Conservation (phyloP, 2,888 invertebrate genomes). For the Caenorhabditis sp. region DNA sequence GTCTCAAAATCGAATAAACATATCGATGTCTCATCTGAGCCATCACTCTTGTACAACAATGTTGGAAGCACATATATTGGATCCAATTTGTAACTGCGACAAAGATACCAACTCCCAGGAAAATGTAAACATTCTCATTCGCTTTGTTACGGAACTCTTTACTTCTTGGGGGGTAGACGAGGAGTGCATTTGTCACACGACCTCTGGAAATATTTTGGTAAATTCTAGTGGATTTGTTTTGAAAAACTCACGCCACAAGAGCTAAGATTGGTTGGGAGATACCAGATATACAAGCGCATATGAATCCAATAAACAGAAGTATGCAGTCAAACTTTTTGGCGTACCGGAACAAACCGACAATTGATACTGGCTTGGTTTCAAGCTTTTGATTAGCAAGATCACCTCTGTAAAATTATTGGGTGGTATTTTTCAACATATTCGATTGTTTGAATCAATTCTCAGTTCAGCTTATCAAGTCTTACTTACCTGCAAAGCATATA, state of each 20-base stretch:
- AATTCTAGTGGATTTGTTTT: not conserved
- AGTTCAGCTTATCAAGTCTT: too few species aligned
- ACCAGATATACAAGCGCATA: slow-evolving; percentile 48
- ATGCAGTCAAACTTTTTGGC: slow-evolving; percentile 46
- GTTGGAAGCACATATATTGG: slow-evolving; percentile 63
- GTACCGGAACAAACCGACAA: slow-evolving; percentile 56
- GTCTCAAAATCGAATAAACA: slow-evolving; percentile 54
- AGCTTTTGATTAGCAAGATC: slow-evolving; percentile 48
- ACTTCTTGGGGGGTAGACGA: slow-evolving; percentile 42
- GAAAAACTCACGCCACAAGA: slow-evolving; percentile 38
- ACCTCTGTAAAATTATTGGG: slow-evolving; percentile 32
- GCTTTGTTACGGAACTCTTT: slow-evolving; percentile 48
- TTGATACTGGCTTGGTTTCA: slow-evolving; percentile 42
- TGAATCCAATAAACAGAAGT: slow-evolving; percentile 44
- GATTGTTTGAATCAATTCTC: too few species aligned
- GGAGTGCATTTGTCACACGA: slow-evolving; percentile 55
- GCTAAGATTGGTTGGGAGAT: slow-evolving; percentile 57
- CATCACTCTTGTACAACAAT: slow-evolving; percentile 58
- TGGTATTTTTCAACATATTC: too few species aligned
- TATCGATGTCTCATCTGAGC: slow-evolving; percentile 50
- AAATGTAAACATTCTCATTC: slow-evolving; percentile 61
- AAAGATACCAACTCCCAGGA: slow-evolving; percentile 57
- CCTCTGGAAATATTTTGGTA: slow-evolving; percentile 26
- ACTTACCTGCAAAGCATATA: slow-evolving; percentile 43
- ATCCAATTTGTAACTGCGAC: slow-evolving; percentile 48